Evolutionary conservation across 2,888 invertebrate species (phyloP), one percentile per base, ranked within the genome.

Genomic region (Dione vanillae): DNA sequence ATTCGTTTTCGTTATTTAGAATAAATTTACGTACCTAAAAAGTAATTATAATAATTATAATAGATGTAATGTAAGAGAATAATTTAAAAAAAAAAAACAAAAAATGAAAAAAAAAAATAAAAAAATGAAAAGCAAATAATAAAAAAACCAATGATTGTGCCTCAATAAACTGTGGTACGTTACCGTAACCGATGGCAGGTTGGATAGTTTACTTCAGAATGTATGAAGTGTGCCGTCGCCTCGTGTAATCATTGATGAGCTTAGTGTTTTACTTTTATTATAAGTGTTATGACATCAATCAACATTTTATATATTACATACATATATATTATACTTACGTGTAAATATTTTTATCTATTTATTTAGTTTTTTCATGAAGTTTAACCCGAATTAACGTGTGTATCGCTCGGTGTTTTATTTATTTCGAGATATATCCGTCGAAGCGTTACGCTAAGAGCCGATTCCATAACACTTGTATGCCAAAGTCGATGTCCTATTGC

Each of bases 81-180:
- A 86, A 81, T 82, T 83, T 84, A 40, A 61, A 61, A 82, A 80
- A 84, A 82, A 80, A 78, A 77, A 75, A 77, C 78, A 78, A 77
- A 81, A 77, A 77, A 82, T 82, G 83, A 80, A 78, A 78, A 80
- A 78, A 78, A 81, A 83, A 83, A 78, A 78, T 81, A 79, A 79
- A 83, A 86, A 85, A 85, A 83, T 79, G 82, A 86, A 90, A 91
- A 92, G 90, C 89, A 92, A 91, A 89, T 86, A 89, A 90, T 76
- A 92, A 91, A 86, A 27, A 91, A 92, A 93, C 93, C 93, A 93
- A 93, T 93, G 92, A 92, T 93, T 92, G 93, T 93, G 93, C 93
- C 93, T 93, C 92, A 92, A 92, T 92, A 88, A 92, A 90, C 91
- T 92, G 93, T 93, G 92, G 92, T 93, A 92, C 93, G 93, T 92